Evolutionary conservation across 2,888 invertebrate species (phyloP), one percentile per base, ranked within the genome.

Genomic region (Blomia tropicalis): DNA sequence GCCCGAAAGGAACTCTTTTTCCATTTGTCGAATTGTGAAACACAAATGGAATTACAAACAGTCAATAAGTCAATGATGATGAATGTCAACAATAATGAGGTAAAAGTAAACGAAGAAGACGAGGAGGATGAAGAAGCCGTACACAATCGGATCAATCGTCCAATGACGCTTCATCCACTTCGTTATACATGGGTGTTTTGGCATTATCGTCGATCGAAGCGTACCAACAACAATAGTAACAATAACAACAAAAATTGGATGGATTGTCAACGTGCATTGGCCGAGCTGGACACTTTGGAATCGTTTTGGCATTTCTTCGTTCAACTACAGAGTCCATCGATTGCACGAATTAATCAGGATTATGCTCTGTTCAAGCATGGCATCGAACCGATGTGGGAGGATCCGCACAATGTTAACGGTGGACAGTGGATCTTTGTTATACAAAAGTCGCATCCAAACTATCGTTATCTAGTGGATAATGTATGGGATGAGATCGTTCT

Each of bases 361-460:
- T 72, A 73, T 68, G 70, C 69, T 61, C 67, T 70, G 44, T 70
- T 71, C 62, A 69, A 76, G 72, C 73, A 76, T 67, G 74, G 74
- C 25, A 74, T 78, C 63, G 71, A 75, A 64, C 77, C 77, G 2
- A 76, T 76, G 75, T 77, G 77, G 77, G 77, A 77, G 70, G 77
- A 77, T 68, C 70, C 70, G 27, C 69, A 71, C 62, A 77, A 77
- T 69, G 71, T 72, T 65, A 70, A 71, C 66, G 77, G 77, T 56
- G 77, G 77, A 17, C 70, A 77, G 59, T 76, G 77, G 75, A 69
- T 56, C 3, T 56, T 56, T 36, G 29, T 56, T 3, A 27, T 56
- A 30, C 56, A 56, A 25, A 56, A 56, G 29, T 56, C 56, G 2
- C 32, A 31, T 11, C 30, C 25, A 14, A 31, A 36, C 29, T 56